phyloP scores from a whole-genome alignment of 2,888 invertebrate species.

The Tolmerus cingulatus region DNA sequence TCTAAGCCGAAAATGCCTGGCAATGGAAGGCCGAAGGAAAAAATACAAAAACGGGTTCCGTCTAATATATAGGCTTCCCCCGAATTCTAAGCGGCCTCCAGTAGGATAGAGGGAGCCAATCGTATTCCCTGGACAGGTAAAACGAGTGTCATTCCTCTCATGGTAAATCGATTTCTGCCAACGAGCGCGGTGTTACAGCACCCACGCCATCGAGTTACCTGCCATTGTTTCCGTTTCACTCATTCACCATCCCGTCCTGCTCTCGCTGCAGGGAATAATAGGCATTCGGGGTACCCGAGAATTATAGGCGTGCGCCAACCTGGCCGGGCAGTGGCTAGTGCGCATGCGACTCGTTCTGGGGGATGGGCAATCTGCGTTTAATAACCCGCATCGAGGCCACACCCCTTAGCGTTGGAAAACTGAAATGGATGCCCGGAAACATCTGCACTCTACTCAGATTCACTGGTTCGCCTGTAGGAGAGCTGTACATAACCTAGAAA shows the following conservation, averaged over 20 bases:
- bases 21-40: slow-evolving; percentile 12
- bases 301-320: slow-evolving; percentile 14
- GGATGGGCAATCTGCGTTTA: slow-evolving; percentile 12
- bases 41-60: slow-evolving; percentile 19
- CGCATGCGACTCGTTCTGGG: background rate
- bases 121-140: background rate
- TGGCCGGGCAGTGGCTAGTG: background rate
- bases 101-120: background rate
- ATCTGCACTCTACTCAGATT: background rate
- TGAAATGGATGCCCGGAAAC: background rate
- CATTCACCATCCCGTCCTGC: background rate
- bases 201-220: slow-evolving; percentile 18
- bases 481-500: background rate
- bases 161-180: background rate
- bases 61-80: slow-evolving; percentile 11
- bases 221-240: background rate
- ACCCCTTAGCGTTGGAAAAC: background rate
- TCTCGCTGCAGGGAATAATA: background rate
- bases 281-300: background rate
- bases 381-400: background rate
- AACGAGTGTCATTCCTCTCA: background rate
- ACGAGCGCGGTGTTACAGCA: background rate
- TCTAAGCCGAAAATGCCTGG: slow-evolving; percentile 33
- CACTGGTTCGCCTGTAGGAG: background rate
- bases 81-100: background rate